A percentile compares a stretch with the other conserved stretches of the same genome.
Conservation (phyloP, 2,113 vertebrate species). For the Lepus americanus region DNA sequence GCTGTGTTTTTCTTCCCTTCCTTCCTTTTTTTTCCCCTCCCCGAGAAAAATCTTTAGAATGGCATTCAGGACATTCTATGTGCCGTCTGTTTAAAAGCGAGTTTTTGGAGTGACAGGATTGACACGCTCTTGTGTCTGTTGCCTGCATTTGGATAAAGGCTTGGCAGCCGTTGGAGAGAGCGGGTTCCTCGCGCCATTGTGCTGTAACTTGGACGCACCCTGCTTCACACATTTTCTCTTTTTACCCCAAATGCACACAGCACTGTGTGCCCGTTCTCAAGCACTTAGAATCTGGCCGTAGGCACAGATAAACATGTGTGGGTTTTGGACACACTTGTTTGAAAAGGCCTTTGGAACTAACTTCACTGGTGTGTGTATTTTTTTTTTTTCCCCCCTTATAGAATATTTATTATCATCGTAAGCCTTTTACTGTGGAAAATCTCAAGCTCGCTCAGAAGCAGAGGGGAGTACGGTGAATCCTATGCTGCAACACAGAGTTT, state of each 20-base stretch:
- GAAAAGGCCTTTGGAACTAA: not conserved
- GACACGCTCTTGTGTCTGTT: not conserved
- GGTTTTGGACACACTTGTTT: not conserved
- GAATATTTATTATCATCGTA: not conserved
- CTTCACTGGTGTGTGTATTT: not conserved
- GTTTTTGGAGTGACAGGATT: slow-evolving; percentile 27
- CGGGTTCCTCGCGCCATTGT: not conserved
- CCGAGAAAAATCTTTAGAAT: slow-evolving; percentile 31
- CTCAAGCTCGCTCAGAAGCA: not conserved
- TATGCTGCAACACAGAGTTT: not conserved
- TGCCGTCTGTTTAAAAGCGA: slow-evolving; percentile 43
- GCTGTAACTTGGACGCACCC: not conserved
- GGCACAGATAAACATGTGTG: too few relatives aligned
- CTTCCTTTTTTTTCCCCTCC: not conserved
- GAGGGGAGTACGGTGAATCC: not conserved
- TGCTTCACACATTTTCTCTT: not conserved
- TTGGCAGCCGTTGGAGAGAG: not conserved
- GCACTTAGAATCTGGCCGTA: not conserved
- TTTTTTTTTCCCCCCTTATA: not conserved
- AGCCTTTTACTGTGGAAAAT: not conserved
- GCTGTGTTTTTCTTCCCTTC: not conserved
- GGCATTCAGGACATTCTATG: slow-evolving; percentile 33
- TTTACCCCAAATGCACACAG: not conserved
- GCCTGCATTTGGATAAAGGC: slow-evolving; percentile 6
- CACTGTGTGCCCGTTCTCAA: not conserved